These are phyloP conservation scores for Sinelater perroti DNA, from an alignment of 2,888 invertebrate species.

Conservation along the genomic window DNA sequence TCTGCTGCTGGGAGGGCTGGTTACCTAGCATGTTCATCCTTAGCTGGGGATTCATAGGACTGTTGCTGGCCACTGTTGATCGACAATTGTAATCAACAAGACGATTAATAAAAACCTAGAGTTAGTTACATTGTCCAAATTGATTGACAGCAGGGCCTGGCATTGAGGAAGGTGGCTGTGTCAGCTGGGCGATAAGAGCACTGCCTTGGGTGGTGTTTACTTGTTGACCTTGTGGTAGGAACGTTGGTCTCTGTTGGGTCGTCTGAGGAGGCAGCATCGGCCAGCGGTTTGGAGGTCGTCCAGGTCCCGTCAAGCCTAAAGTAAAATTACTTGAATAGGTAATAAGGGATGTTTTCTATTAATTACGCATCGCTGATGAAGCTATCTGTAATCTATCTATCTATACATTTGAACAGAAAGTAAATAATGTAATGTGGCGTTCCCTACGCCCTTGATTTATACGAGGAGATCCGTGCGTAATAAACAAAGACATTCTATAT, in stretches of 20 bases:
- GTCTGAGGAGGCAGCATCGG: constrained; percentile 70
- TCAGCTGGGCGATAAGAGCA: constrained; percentile 67
- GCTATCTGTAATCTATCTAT: no score
- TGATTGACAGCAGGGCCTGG: constrained; percentile 60
- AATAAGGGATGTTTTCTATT: no score
- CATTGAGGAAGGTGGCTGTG: constrained; percentile 65
- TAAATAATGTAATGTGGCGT: no score
- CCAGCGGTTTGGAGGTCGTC: constrained; percentile 69
- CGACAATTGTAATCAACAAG: constrained; percentile 12
- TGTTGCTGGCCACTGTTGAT: constrained; percentile 43
- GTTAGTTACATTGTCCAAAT: constrained; percentile 62
- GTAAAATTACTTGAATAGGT: no score
- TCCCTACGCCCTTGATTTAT: no score
- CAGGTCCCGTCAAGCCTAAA: constrained; percentile 49
- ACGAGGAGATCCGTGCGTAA: no score
- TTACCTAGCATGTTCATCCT: constrained; percentile 49
- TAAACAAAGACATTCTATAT: no score
- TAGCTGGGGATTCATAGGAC: constrained; percentile 48
- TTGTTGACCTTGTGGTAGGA: constrained; percentile 53
- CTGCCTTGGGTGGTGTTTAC: constrained; percentile 61
- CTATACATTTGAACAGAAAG: no score
- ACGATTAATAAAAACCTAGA: neutral
- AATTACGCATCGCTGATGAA: no score
- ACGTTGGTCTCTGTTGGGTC: constrained; percentile 57
- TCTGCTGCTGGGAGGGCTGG: constrained; percentile 52